These are phyloP conservation scores for Ciconia nigra DNA, from an alignment of 2,797 vertebrate genomes.

Conservation along the genomic window DNA sequence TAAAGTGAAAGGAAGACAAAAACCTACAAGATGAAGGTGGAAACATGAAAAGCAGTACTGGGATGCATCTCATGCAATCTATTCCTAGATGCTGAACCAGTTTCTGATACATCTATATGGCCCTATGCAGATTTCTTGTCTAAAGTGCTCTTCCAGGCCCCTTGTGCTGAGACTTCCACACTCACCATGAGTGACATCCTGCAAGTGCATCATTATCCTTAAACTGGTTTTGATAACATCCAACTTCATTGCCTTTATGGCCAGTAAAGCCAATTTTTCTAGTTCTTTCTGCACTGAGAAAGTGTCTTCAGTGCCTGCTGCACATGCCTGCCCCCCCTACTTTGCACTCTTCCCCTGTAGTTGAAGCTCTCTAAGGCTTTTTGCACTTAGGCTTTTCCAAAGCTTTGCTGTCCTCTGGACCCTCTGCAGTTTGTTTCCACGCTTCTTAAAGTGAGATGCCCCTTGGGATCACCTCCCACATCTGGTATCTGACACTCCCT, in stretches of 20 bases:
- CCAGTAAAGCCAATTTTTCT: background rate
- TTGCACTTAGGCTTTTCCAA: background rate
- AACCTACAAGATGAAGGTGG: background rate
- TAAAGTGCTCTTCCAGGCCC: background rate
- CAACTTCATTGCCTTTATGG: background rate
- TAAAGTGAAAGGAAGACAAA: background rate
- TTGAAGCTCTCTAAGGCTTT: background rate
- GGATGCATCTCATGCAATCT: background rate
- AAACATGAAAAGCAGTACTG: background rate
- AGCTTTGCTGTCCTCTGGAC: background rate
- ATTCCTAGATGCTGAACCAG: background rate
- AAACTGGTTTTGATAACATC: background rate
- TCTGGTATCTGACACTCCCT: background rate
- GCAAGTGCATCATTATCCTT: background rate
- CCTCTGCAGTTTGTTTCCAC: background rate
- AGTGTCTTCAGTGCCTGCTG: background rate
- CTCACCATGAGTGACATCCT: background rate
- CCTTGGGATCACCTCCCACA: background rate
- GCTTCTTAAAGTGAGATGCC: background rate
- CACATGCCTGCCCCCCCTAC: accelerated
- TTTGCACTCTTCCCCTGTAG: background rate
- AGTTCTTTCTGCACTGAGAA: background rate
- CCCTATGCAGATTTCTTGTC: background rate
- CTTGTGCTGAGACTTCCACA: background rate
- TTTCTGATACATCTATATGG: background rate